phyloP scores from a whole-genome alignment of 2,113 vertebrate species.

The Eonycteris spelaea region DNA sequence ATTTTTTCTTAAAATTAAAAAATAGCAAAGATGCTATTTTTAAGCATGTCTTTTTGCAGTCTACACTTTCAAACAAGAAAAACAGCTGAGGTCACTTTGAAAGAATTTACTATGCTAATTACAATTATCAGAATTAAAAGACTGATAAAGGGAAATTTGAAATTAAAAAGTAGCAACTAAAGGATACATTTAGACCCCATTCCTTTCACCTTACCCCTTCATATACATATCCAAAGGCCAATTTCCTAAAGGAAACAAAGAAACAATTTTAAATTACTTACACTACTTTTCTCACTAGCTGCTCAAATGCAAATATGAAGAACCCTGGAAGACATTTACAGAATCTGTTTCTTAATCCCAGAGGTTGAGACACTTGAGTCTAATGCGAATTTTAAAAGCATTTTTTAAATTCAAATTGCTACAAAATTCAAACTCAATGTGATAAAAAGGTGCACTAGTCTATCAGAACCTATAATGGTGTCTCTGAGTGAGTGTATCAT shows the following conservation, averaged over 20 bases:
- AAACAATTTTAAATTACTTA: not conserved
- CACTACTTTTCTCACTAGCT: not conserved
- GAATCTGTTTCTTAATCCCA: not conserved
- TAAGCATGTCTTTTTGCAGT: not conserved
- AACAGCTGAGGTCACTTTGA: not conserved
- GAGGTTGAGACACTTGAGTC: not conserved
- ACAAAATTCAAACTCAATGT: not conserved
- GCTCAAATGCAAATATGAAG: conserved; percentile 13
- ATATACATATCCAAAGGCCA: not conserved
- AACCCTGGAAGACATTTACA: not conserved
- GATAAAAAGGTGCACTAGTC: not conserved
- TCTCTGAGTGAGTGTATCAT: not conserved
- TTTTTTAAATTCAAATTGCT: not conserved
- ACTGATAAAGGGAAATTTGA: not conserved
- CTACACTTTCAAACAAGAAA: not conserved
- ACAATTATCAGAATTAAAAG: conserved; percentile 22
- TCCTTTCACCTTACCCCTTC: not conserved
- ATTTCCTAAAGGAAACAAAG: not conserved
- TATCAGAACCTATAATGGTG: not conserved
- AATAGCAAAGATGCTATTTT: not conserved
- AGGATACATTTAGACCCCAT: not conserved
- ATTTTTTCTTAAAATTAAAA: not conserved
- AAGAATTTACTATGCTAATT: conserved; percentile 1
- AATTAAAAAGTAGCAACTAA: not conserved
- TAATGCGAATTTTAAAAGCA: not conserved